Base-by-base conservation (phyloP, 2,797 vertebrate species). In the Pseudotriccus pelzelni region DNA sequence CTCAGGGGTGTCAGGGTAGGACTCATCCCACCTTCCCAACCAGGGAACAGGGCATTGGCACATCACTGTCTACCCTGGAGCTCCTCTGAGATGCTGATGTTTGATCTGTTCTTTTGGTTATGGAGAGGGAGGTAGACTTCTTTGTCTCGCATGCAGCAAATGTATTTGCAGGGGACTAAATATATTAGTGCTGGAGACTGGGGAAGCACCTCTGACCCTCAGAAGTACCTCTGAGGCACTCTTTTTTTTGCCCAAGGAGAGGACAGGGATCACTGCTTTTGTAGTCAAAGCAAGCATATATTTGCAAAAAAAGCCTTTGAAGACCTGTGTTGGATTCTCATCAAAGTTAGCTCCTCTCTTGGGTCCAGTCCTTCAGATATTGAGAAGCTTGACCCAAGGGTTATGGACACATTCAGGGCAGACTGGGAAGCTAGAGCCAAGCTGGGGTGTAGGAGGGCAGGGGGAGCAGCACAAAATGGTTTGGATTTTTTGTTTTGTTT, bases 261-360 rank as follows among this genome's bases (percentile, higher is more conserved):
- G 67, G 60, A 39, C 10, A 63, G 34, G 24, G 37, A 49, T 90
- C 77, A 37, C n/a, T 0, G 13, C 34, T 89, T 89, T 9, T 82
- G 18, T 77, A 44, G 60, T 89, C 68, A 70, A 36, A 84, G 37
- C 55, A 70, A 64, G 19, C 49, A 28, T 17, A 2, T 55, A 55
- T 89, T 87, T 58, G 25, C 34, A 76, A 41, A 77, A 74, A 55
- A 80, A 49, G 32, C 66, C 70, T 92, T 87, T 87, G 75, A 92
- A 90, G 75, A 79, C 63, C 63, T 69, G 37, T 58, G 27, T 23
- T 96, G 84, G 66, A 73, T 91, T 92, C 36, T 69, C 63, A 84
- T 82, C 77, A 84, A 85, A 90, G 90, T 53, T 84, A 72, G 37
- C 14, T 27, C 10, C 19, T 95, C 49, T 94, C 83, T 58, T 86